Evolutionary conservation across 35 echinoderm and acorn worm genomes (phyloP).

Genomic region (Strongylocentrotus purpuratus): DNA sequence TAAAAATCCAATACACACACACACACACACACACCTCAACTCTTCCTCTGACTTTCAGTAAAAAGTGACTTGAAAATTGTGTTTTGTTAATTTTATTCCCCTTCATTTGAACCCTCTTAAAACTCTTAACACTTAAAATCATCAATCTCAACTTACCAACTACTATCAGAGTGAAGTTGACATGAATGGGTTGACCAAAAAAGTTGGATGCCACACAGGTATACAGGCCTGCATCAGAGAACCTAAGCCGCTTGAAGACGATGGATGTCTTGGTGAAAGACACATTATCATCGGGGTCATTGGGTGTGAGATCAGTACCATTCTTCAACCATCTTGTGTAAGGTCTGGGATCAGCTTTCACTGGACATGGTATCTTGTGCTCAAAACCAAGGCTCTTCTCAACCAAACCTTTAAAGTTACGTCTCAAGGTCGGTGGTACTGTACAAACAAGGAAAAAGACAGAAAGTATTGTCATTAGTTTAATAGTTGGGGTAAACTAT

Average conservation of each 20-base stretch:
- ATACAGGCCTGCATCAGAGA: neutral
- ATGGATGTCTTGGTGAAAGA: slow-evolving; percentile 33
- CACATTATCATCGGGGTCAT: neutral
- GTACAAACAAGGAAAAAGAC: neutral
- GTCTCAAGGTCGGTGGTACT: slow-evolving; percentile 24
- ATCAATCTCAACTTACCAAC: neutral
- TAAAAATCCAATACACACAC: too few relatives aligned
- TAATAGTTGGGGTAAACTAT: neutral
- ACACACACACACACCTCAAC: too few relatives aligned
- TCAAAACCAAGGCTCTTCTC: neutral
- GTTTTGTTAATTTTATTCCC: too few relatives aligned
- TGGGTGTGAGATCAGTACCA: neutral
- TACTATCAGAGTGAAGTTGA: slow-evolving; percentile 29
- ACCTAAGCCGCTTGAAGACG: neutral
- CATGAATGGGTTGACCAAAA: neutral
- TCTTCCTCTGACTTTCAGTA: too few relatives aligned
- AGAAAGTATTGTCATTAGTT: neutral
- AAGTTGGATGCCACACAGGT: slow-evolving; percentile 17
- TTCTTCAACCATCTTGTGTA: slow-evolving; percentile 40
- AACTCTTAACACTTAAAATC: neutral
- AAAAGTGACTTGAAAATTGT: too few relatives aligned
- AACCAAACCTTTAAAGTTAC: neutral
- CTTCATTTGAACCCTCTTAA: too few relatives aligned
- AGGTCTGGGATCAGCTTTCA: slow-evolving; percentile 10
- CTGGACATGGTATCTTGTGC: slow-evolving; percentile 42